A percentile compares a stretch with the other conserved stretches of the same genome.
phyloP scores from a whole-genome alignment of 2,888 invertebrate species.

The Ametastegia equiseti region DNA sequence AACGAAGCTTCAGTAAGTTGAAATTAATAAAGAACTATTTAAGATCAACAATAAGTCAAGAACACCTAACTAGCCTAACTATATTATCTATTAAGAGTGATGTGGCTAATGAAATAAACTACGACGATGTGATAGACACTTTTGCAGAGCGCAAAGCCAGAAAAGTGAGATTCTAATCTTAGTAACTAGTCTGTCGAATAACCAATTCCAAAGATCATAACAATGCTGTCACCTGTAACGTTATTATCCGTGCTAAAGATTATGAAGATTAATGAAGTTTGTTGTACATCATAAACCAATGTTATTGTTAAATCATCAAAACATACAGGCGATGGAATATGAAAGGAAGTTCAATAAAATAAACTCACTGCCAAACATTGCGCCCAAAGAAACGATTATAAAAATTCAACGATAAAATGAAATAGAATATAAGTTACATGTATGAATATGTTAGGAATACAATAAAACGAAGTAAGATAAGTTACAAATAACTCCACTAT shows the following conservation, averaged over 20 bases:
- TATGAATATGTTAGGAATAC: no score
- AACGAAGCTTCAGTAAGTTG: slow-evolving; percentile 61
- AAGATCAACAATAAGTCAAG: slow-evolving; percentile 55
- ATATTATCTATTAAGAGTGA: slow-evolving; percentile 59
- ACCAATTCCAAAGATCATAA: neutral
- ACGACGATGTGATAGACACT: slow-evolving; percentile 54
- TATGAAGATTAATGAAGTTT: neutral
- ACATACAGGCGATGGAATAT: no score
- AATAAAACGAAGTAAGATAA: no score
- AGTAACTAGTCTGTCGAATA: neutral
- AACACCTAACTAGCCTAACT: slow-evolving; percentile 58
- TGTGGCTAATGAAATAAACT: slow-evolving; percentile 54
- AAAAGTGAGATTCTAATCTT: slow-evolving; percentile 55
- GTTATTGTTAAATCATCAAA: neutral
- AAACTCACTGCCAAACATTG: no score
- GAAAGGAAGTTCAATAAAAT: no score
- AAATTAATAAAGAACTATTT: slow-evolving; percentile 57
- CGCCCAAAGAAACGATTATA: no score
- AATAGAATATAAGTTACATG: no score
- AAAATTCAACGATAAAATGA: no score
- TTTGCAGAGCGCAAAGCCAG: slow-evolving; percentile 56
- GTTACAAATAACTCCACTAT: no score
- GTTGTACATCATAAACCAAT: no score
- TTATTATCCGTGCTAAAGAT: neutral
- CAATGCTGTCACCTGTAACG: neutral